Percentiles rank a stretch among this genome's conserved stretches.
Conservation (phyloP, 2,888 invertebrate genomes). For the Phlogophora meticulosa region DNA sequence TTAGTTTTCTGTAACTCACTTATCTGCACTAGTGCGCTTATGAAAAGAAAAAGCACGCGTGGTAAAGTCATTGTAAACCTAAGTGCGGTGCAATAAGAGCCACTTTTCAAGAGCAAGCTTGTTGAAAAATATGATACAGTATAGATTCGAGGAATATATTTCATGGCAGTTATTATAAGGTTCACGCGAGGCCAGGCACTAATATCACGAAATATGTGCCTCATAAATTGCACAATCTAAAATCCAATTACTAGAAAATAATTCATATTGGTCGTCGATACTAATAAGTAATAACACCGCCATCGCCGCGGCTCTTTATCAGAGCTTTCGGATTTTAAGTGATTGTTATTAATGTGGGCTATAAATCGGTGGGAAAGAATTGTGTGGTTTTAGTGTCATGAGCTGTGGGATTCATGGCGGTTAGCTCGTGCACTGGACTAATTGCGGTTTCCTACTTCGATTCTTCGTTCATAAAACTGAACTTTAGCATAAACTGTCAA, state of each 20-base stretch:
- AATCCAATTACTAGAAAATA: slow-evolving; percentile 59
- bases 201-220: slow-evolving; percentile 46
- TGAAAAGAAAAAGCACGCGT: too few relatives aligned
- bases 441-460: background rate
- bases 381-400: slow-evolving; percentile 11
- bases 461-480: too few relatives aligned
- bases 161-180: slow-evolving; percentile 22
- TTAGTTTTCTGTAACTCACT: too few relatives aligned
- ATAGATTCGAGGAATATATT: slow-evolving; percentile 30
- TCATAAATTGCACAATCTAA: slow-evolving; percentile 53
- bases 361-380: slow-evolving; percentile 30
- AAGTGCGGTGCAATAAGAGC: too few relatives aligned
- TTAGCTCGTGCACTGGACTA: background rate
- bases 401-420: background rate
- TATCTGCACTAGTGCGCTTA: too few relatives aligned
- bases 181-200: slow-evolving; percentile 23
- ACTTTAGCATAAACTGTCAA: background rate
- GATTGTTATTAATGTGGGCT: slow-evolving; percentile 44
- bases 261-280: slow-evolving; percentile 45
- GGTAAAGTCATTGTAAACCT: too few relatives aligned
- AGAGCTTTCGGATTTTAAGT: slow-evolving; percentile 43
- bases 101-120: background rate
- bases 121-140: slow-evolving; percentile 15
- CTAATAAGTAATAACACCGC: slow-evolving; percentile 43
- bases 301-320: slow-evolving; percentile 26